Evolutionary conservation across 2,888 invertebrate species (phyloP).

Genomic region (Physocephala rufipes): DNA sequence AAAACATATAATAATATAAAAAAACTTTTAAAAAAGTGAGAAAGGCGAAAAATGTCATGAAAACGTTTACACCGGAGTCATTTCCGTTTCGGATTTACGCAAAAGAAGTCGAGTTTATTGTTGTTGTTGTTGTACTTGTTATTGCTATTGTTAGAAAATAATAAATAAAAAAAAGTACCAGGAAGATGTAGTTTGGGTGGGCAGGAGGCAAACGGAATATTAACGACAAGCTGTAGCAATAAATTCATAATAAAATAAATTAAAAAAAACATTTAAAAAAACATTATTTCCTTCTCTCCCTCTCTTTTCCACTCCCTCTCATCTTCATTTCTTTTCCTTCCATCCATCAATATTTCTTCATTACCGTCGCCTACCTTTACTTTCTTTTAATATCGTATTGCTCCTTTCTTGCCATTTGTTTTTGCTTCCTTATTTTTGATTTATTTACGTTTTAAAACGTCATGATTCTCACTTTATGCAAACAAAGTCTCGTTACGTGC

Average conservation of each 20-base stretch:
- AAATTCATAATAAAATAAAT: not conserved
- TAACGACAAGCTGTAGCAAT: not conserved
- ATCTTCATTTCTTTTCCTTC: too few relatives aligned
- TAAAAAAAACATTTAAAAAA: not conserved
- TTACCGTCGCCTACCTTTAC: not conserved
- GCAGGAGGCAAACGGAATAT: not conserved
- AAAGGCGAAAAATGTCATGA: not conserved
- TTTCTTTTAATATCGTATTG: conserved; percentile 2
- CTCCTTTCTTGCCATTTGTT: not conserved
- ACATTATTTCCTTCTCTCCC: not conserved
- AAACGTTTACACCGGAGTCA: conserved; percentile 7
- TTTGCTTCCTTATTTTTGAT: conserved; percentile 1
- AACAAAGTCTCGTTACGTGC: conserved; percentile 16
- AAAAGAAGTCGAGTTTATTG: not conserved
- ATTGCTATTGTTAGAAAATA: too few relatives aligned
- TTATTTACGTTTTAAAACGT: conserved; percentile 3
- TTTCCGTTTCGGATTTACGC: conserved; percentile 22
- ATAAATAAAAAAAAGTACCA: not conserved
- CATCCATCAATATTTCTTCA: not conserved
- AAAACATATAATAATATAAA: too few relatives aligned
- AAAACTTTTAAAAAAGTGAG: too few relatives aligned
- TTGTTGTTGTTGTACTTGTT: too few relatives aligned
- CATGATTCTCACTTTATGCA: conserved; percentile 15
- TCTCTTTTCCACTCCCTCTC: too few relatives aligned
- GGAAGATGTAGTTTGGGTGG: not conserved